Evolutionary conservation across 2,113 vertebrate genomes (phyloP).

Genomic region (Tauraco erythrolophus): DNA sequence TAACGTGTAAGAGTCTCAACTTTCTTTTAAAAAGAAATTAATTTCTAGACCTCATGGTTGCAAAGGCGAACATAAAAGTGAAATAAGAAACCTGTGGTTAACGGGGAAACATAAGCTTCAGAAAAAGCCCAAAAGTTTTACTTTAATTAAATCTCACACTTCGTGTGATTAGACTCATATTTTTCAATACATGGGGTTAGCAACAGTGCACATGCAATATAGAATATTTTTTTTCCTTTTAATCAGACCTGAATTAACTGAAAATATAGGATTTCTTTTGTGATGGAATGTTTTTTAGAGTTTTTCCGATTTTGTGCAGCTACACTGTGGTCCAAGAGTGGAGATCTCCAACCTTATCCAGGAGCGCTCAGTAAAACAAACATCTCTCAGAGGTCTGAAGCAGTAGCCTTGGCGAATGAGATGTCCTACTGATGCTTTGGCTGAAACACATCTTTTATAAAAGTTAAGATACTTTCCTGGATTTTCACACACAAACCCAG

Average conservation of each 20-base stretch:
- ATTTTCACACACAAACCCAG: background rate
- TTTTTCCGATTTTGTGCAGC: background rate
- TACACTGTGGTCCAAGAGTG: background rate
- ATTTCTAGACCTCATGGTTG: background rate
- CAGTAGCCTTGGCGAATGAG: background rate
- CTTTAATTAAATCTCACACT: conserved; percentile 10
- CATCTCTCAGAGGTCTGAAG: background rate
- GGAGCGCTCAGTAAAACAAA: background rate
- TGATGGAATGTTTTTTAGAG: background rate
- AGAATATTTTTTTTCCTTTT: background rate
- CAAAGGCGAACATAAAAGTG: background rate
- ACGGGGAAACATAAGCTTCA: background rate
- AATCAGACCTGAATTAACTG: background rate
- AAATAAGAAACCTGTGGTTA: background rate
- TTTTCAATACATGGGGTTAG: background rate
- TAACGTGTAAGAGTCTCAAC: background rate
- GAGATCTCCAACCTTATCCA: background rate
- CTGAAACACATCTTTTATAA: background rate
- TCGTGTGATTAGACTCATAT: accelerated
- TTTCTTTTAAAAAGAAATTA: background rate
- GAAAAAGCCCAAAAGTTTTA: background rate
- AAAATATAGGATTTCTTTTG: background rate
- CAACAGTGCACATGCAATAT: background rate
- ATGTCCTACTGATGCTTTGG: background rate
- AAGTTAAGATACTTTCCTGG: background rate